phyloP scores from a whole-genome alignment of 2,888 invertebrate species.

The Netelia melanura region DNA sequence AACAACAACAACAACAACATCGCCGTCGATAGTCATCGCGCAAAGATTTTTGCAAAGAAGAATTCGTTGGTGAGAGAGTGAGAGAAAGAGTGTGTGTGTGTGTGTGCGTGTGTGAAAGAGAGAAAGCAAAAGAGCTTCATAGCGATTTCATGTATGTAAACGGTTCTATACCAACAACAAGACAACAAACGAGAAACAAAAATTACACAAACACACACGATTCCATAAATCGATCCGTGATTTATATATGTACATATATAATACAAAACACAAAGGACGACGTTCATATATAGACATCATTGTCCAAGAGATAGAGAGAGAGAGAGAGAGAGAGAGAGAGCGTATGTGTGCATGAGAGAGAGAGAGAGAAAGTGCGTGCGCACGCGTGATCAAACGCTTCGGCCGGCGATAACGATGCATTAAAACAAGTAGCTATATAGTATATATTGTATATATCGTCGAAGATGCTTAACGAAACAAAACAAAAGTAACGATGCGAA shows the following conservation, averaged over 20 bases:
- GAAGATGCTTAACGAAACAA: slow-evolving; percentile 19
- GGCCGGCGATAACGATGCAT: slow-evolving; percentile 39
- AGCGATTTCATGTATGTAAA: slow-evolving; percentile 24
- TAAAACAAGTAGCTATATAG: slow-evolving; percentile 1
- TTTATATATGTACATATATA: slow-evolving; percentile 72
- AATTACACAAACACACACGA: slow-evolving; percentile 7
- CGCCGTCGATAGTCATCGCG: slow-evolving; percentile 51
- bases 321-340: not conserved
- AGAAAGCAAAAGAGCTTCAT: slow-evolving; percentile 25
- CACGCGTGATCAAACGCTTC: slow-evolving; percentile 34
- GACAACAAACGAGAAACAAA: slow-evolving; percentile 17
- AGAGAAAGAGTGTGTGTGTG: not conserved
- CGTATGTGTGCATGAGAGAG: slow-evolving; percentile 35
- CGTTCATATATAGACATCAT: slow-evolving; percentile 33
- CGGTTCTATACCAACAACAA: slow-evolving; percentile 32
- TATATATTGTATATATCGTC: slow-evolving; percentile 5
- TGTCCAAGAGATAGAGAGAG: not conserved
- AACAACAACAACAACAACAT: not conserved
- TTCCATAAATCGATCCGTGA: slow-evolving; percentile 50
- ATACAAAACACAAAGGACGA: slow-evolving; percentile 45
- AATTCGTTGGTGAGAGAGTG: not conserved
- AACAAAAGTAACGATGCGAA: no score
- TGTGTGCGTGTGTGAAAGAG: not conserved
- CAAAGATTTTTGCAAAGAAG: not conserved
- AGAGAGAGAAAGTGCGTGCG: slow-evolving; percentile 57